A percentile compares a stretch with the other conserved stretches of the same genome.
Conservation (phyloP, 2,113 vertebrate genomes). For the Arenaria interpres region DNA sequence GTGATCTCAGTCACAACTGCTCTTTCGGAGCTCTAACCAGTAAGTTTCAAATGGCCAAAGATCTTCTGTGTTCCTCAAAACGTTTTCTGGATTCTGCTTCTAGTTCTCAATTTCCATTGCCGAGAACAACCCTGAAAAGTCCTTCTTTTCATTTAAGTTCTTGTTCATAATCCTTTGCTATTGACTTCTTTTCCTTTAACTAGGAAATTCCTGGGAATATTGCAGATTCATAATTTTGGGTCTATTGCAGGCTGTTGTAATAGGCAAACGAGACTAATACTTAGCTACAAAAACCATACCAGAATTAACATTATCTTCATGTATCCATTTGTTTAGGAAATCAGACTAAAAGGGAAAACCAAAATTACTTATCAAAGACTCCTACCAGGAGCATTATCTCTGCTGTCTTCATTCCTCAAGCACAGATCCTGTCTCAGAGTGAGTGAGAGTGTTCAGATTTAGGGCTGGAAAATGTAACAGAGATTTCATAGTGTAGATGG, state of each 20-base stretch:
- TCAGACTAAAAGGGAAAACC: not conserved
- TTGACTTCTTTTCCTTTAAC: not conserved
- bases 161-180: not conserved
- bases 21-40: not conserved
- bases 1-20: not conserved
- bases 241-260: not conserved
- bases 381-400: not conserved
- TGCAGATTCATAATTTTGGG: not conserved
- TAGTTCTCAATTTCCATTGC: not conserved
- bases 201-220: not conserved
- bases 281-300: not conserved
- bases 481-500: not conserved
- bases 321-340: not conserved
- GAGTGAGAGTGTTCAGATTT: accelerated
- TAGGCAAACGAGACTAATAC: not conserved
- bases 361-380: not conserved
- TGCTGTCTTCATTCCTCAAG: not conserved
- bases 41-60: not conserved
- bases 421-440: not conserved
- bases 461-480: not conserved
- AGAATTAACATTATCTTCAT: not conserved
- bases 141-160: not conserved
- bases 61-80: not conserved
- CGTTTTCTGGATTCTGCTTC: not conserved
- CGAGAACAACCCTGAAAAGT: not conserved